Evolutionary conservation across 1,140 invertebrate species (phyloP).

Genomic region (Pentalonia nigronervosa): DNA sequence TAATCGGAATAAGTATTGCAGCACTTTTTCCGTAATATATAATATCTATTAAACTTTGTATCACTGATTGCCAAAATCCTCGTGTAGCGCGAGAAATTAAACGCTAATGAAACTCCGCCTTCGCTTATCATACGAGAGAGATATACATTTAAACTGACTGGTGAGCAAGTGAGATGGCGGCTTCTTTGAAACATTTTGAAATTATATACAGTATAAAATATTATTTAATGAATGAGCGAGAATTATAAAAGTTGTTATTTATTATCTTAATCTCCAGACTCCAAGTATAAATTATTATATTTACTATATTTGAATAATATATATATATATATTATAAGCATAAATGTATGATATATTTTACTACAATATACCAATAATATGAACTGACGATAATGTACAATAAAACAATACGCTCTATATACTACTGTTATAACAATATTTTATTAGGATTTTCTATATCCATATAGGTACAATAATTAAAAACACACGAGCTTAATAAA

Average conservation of each 20-base stretch:
- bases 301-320: no score
- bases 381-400: neutral
- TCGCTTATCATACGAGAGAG: neutral
- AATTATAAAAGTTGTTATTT: neutral
- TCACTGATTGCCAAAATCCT: neutral
- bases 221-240: neutral
- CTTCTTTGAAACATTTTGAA: neutral
- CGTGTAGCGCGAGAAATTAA: neutral
- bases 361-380: neutral
- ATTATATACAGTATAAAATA: neutral
- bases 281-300: neutral
- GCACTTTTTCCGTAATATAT: neutral
- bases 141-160: neutral
- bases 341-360: no score
- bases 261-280: neutral
- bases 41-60: conserved; percentile 12
- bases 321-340: no score
- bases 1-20: neutral
- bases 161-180: neutral
- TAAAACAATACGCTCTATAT: no score
- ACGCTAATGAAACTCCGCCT: neutral
- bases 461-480: no score
- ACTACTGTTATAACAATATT: no score
- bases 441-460: no score
- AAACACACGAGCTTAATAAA: neutral